phyloP scores from a whole-genome alignment of 2,113 vertebrate species.

The Atlantisia rogersi region DNA sequence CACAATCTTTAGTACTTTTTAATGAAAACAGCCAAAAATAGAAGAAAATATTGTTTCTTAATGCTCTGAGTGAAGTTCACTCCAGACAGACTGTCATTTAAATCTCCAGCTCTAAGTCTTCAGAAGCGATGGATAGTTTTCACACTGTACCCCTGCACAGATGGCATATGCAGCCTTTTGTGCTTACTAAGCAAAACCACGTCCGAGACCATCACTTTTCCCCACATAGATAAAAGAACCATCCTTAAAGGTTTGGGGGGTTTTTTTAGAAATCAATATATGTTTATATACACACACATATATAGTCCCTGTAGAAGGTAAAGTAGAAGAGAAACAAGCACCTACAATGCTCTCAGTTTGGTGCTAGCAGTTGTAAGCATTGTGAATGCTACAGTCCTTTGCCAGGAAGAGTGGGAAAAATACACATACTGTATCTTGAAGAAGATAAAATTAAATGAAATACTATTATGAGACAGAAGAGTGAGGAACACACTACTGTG shows the following conservation, averaged over 20 bases:
- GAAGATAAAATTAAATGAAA: neutral
- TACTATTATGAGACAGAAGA: neutral
- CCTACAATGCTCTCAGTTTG: neutral
- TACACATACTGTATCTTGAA: neutral
- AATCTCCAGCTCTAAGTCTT: neutral
- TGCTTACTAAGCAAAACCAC: neutral
- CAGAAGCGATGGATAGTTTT: neutral
- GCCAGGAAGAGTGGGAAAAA: neutral
- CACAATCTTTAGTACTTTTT: neutral
- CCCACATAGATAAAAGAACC: neutral
- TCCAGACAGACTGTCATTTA: neutral
- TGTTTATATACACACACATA: accelerated
- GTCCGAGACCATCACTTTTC: neutral
- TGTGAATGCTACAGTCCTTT: neutral
- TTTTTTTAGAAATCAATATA: neutral
- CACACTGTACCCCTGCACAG: neutral
- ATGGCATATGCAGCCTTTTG: neutral
- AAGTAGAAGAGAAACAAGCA: neutral
- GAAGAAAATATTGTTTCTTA: neutral
- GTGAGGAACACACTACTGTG: neutral
- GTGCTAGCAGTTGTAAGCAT: neutral
- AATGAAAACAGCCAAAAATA: neutral
- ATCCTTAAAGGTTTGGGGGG: neutral
- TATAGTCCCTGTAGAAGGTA: neutral
- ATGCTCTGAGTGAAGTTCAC: neutral